Base-by-base conservation (phyloP, 2,888 invertebrate species). In the Pyralis farinalis region DNA sequence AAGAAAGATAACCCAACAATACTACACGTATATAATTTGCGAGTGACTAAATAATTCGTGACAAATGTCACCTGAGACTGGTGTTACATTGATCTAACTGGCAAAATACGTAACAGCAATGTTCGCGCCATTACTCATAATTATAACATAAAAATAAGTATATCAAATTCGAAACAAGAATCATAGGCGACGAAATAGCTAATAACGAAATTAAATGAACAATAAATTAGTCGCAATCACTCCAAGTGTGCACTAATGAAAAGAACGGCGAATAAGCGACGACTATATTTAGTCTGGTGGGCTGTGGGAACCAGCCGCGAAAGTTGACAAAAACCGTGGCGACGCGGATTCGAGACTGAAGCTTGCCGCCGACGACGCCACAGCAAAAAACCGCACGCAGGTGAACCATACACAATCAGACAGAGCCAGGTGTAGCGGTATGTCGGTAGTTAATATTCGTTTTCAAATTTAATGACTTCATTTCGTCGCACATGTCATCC, bases 251-350 rank as follows among this genome's bases (percentile, higher is more conserved):
- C 58, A 71, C 63, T 68, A 72, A 67, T 69, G 65, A 68, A 62
- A 68, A 57, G 60, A 59, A 58, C 55, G 57, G 44, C 58, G 58
- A 62, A 62, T 58, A 56, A 68, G 49, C 51, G 51, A 48, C 46
- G 38, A 45, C 58, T 69, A 63, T 70, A 71, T 69, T 65, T 69
- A 70, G 61, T 61, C 49, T 53, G 47, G 25, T 39, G 20, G 46
- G 43, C 44, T 60, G 63, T 71, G 69, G 70, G 66, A 76, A 71
- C 64, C 55, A 44, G 72, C 51, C 67, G 74, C 73, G 79, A 82
- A 82, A 83, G 81, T 79, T 64, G 59, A 75, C 71, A 84, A 84
- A 82, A 82, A 75, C 69, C 55, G 57, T 56, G 72, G 74, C 77
- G 79, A 59, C 73, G 63, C 53, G 46, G 62, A 59, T 58, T 50